These are phyloP conservation scores for Pardalotus punctatus DNA, from an alignment of 2,113 vertebrate species.

Conservation along the genomic window DNA sequence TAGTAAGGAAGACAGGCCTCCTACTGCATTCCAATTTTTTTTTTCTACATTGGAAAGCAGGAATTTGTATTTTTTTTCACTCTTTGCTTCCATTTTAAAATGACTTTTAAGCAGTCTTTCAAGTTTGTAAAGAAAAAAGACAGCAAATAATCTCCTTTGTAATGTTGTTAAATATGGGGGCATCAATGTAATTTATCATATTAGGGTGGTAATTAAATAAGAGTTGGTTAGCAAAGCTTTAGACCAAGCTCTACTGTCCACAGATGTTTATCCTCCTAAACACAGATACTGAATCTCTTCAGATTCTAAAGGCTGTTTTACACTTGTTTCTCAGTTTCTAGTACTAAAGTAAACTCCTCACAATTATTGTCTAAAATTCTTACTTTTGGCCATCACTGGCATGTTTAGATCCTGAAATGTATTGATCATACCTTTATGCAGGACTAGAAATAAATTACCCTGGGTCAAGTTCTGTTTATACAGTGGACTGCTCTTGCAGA, in stretches of 20 bases:
- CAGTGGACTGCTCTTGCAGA: conserved; percentile 73
- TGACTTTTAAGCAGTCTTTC: background rate
- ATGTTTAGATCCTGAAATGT: conserved; percentile 13
- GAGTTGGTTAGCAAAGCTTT: background rate
- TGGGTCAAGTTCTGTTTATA: conserved; percentile 85
- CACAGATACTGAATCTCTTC: background rate
- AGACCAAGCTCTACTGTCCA: background rate
- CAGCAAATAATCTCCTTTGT: background rate
- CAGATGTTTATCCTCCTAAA: background rate
- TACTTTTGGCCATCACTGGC: background rate
- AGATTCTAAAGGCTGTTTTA: background rate
- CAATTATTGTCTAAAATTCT: background rate
- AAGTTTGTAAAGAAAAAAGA: background rate
- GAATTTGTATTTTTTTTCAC: background rate
- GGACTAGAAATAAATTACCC: conserved; percentile 74
- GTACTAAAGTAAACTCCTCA: background rate
- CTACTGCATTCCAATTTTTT: background rate
- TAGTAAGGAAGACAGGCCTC: background rate
- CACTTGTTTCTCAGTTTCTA: background rate
- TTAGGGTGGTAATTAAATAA: background rate
- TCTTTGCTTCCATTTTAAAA: background rate
- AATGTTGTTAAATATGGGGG: background rate
- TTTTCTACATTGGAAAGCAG: background rate
- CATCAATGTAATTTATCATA: background rate
- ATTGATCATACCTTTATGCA: conserved; percentile 63